These are phyloP conservation scores for Silvanus unidentatus DNA, from an alignment of 2,888 invertebrate genomes.

Conservation along the genomic window DNA sequence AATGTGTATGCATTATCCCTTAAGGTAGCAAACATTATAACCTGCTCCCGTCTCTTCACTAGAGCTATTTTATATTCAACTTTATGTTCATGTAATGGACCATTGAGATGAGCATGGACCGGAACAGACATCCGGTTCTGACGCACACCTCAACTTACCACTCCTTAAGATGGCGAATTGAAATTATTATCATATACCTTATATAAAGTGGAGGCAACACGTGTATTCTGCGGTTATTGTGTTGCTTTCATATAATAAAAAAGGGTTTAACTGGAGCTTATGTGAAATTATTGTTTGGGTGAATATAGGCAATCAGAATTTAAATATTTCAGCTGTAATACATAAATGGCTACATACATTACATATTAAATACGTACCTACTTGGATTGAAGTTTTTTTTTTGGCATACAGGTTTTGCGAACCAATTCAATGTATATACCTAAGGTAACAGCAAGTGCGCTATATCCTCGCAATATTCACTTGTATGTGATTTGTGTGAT, in stretches of 20 bases:
- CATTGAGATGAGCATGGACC: constrained; percentile 40
- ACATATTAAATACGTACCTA: not conserved
- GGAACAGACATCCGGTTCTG: constrained; percentile 45
- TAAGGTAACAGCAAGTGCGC: too few relatives aligned
- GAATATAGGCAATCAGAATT: too few relatives aligned
- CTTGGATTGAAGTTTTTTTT: not conserved
- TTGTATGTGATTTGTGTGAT: too few relatives aligned
- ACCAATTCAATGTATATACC: too few relatives aligned
- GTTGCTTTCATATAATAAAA: constrained; percentile 18
- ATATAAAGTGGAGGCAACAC: constrained; percentile 18
- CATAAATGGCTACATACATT: too few relatives aligned
- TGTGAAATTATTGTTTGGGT: constrained; percentile 10
- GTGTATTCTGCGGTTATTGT: constrained; percentile 29
- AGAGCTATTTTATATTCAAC: constrained; percentile 1
- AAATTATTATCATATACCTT: constrained; percentile 22
- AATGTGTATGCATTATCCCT: not conserved
- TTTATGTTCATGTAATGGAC: constrained; percentile 27
- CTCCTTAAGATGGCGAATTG: constrained; percentile 32
- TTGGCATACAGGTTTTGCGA: too few relatives aligned
- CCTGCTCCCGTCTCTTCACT: constrained; percentile 2
- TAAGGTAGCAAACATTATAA: constrained; percentile 2
- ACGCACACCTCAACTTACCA: constrained; percentile 31
- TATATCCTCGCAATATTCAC: too few relatives aligned
- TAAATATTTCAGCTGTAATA: too few relatives aligned
- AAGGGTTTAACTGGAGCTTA: constrained; percentile 1